Percentiles rank a stretch among this genome's conserved stretches.
Evolutionary conservation across 2,888 invertebrate genomes (phyloP).

Genomic region (Ectobius pallidus): DNA sequence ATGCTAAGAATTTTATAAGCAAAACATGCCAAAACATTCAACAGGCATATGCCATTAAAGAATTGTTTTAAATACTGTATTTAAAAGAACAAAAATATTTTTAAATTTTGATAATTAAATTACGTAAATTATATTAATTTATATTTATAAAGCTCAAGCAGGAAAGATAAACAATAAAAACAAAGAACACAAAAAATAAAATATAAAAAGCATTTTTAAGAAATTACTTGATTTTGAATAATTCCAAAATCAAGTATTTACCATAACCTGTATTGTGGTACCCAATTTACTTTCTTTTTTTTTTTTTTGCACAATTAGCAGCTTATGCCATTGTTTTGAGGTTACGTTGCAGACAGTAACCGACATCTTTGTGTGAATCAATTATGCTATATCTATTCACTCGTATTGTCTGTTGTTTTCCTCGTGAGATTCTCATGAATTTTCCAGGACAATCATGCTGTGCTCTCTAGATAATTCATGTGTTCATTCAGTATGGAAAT

Average conservation of each 20-base stretch:
- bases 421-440: conserved; percentile 11
- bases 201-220: neutral
- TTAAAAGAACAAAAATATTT: too few species aligned
- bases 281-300: too few species aligned
- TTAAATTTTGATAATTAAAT: neutral
- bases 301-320: too few species aligned
- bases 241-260: conserved; percentile 3
- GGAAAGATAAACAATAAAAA: neutral
- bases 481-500: neutral
- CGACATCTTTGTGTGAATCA: too few species aligned
- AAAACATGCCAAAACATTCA: conserved; percentile 21
- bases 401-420: conserved; percentile 31
- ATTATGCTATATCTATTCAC: neutral
- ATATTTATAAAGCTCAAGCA: neutral
- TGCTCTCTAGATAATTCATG: conserved; percentile 5
- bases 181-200: neutral
- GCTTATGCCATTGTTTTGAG: too few species aligned
- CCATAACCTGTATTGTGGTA: neutral
- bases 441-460: neutral
- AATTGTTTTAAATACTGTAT: too few species aligned
- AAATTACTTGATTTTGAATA: conserved; percentile 7
- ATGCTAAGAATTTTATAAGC: conserved; percentile 13
- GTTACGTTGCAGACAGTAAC: too few species aligned
- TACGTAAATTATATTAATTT: neutral
- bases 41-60: conserved; percentile 7